phyloP scores from a whole-genome alignment of 2,113 vertebrate genomes.

The Catagonus wagneri region DNA sequence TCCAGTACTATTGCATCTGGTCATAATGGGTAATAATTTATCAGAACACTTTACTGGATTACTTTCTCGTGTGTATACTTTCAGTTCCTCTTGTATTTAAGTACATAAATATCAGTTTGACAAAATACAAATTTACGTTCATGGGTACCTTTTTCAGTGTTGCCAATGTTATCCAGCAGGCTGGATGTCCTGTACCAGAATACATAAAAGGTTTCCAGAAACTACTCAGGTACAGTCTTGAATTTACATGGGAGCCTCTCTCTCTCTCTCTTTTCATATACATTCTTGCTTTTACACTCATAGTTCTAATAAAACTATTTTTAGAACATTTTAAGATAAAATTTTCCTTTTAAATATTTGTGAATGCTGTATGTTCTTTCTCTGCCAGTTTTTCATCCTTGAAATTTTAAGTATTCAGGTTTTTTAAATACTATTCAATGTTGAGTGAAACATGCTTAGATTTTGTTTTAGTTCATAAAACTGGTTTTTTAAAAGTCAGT shows the following conservation, averaged over 20 bases:
- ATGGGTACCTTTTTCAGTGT: slow-evolving; percentile 88
- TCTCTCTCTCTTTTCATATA: background rate
- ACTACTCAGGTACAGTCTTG: slow-evolving; percentile 90
- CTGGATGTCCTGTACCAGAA: slow-evolving; percentile 97
- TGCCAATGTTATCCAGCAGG: slow-evolving; percentile 95
- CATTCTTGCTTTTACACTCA: slow-evolving; percentile 17
- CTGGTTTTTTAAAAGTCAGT: background rate
- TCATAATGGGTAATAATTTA: background rate
- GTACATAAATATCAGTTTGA: background rate
- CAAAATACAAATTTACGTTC: slow-evolving; percentile 15
- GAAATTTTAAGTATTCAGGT: slow-evolving; percentile 34
- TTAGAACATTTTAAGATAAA: slow-evolving; percentile 49
- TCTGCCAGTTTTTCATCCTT: slow-evolving; percentile 30
- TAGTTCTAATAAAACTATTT: background rate
- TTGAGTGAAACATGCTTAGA: slow-evolving; percentile 11
- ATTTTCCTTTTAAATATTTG: slow-evolving; percentile 48
- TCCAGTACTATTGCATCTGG: background rate
- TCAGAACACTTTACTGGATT: background rate
- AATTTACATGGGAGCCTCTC: background rate
- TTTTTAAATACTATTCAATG: background rate
- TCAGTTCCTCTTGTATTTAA: slow-evolving; percentile 9
- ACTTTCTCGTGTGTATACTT: background rate
- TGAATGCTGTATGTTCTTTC: background rate
- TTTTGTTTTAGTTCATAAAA: slow-evolving; percentile 55
- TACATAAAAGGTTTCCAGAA: slow-evolving; percentile 96